Evolutionary conservation across 2,797 vertebrate genomes (phyloP).

Genomic region (Paedocypris micromegethes): DNA sequence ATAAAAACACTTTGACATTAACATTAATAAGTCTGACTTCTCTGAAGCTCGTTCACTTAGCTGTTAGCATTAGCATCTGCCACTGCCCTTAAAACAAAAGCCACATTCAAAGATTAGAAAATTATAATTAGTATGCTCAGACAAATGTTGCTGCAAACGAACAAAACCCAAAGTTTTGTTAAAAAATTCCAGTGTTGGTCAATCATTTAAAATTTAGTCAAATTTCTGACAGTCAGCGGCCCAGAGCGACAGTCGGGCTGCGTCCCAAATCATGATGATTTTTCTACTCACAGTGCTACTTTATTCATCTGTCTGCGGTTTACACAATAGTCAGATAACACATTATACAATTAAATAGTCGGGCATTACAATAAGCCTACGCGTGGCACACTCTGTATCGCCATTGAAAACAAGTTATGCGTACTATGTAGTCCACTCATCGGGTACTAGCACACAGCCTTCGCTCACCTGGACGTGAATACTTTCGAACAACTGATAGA

Average conservation of each 20-base stretch:
- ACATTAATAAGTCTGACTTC: neutral
- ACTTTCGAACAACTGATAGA: constrained; percentile 95
- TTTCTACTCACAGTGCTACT: neutral
- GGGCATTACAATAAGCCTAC: too few species aligned
- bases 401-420: neutral
- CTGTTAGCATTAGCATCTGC: constrained; percentile 28
- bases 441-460: neutral
- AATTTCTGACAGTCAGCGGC: constrained; percentile 16
- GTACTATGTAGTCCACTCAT: constrained; percentile 4
- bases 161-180: neutral
- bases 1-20: too few species aligned
- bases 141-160: too few species aligned
- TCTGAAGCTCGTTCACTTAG: constrained; percentile 3
- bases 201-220: neutral
- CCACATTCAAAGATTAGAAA: neutral
- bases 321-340: too few species aligned
- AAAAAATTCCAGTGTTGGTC: neutral
- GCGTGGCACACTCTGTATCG: too few species aligned
- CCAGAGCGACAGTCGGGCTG: constrained; percentile 6
- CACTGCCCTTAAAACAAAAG: constrained; percentile 7
- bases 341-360: too few species aligned
- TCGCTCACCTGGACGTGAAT: constrained; percentile 88
- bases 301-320: too few species aligned
- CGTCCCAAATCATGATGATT: neutral
- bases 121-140: too few species aligned